Conservation (phyloP, 2,797 vertebrate genomes). For the Myripristis murdjan region DNA sequence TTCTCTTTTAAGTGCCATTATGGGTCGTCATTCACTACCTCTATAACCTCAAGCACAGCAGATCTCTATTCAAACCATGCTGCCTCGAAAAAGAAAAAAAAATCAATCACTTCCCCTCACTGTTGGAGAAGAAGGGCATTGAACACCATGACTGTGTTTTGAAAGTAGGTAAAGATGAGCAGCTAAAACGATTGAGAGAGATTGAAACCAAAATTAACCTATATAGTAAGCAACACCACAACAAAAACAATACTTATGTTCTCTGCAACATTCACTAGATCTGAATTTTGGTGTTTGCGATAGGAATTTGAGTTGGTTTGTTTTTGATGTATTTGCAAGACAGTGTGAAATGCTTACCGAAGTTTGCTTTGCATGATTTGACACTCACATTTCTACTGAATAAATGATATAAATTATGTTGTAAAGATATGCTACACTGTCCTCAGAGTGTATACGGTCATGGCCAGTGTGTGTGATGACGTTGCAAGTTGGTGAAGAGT, state of each 20-base stretch:
- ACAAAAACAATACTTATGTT: conserved; percentile 4
- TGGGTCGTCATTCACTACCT: conserved; percentile 74
- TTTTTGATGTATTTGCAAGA: conserved; percentile 28
- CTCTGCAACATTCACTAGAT: conserved; percentile 11
- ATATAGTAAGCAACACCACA: no score
- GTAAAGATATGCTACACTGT: not conserved
- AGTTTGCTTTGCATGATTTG: conserved; percentile 21
- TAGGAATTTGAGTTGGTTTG: not conserved
- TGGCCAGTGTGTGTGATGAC: not conserved
- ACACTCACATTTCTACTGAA: conserved; percentile 8
- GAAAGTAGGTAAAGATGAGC: conserved; percentile 42
- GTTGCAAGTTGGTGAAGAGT: not conserved
- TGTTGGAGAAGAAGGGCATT: conserved; percentile 39
- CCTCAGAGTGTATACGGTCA: not conserved
- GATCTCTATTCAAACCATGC: conserved; percentile 71
- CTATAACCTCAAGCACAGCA: conserved; percentile 70
- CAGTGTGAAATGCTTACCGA: conserved; percentile 1
- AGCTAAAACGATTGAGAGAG: conserved; percentile 20
- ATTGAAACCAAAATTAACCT: conserved; percentile 25
- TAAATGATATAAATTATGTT: conserved; percentile 21
- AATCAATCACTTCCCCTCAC: conserved; percentile 56
- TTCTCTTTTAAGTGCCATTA: conserved; percentile 86
- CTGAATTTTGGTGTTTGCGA: conserved; percentile 11
- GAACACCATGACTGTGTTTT: conserved; percentile 56
- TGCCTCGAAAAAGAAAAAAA: conserved; percentile 52